Percentiles rank a stretch among this genome's conserved stretches.
These are phyloP conservation scores for Lasioglossum baleicum DNA, from an alignment of 1,140 invertebrate genomes.

Conservation along the genomic window DNA sequence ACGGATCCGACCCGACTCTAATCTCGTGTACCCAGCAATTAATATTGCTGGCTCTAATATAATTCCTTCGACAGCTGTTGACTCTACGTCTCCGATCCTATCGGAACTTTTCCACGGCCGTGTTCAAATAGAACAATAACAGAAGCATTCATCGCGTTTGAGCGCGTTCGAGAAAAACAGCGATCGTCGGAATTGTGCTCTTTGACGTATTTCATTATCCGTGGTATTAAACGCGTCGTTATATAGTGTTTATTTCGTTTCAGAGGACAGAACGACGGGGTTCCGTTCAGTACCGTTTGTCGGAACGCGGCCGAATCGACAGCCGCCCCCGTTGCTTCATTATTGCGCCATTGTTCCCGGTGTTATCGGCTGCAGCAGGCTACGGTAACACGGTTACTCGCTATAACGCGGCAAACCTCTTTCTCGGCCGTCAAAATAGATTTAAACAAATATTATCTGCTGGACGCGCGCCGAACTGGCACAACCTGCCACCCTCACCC, in stretches of 20 bases:
- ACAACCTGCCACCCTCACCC: too few relatives aligned
- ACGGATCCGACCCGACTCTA: too few relatives aligned
- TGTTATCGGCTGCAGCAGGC: slow-evolving; percentile 8
- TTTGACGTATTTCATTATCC: slow-evolving; percentile 14
- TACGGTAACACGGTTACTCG: slow-evolving; percentile 19
- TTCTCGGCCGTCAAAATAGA: slow-evolving; percentile 1
- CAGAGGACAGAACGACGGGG: neutral
- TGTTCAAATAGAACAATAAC: neutral
- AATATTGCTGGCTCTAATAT: too few relatives aligned
- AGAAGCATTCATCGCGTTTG: neutral
- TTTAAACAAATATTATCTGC: slow-evolving; percentile 19
- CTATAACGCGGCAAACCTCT: neutral
- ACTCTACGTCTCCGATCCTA: neutral
- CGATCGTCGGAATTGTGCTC: neutral
- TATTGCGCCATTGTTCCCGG: slow-evolving; percentile 19
- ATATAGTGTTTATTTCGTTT: slow-evolving; percentile 12
- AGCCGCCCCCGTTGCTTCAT: slow-evolving; percentile 6
- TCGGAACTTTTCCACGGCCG: too few relatives aligned
- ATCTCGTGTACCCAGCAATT: too few relatives aligned
- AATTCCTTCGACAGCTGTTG: too few relatives aligned
- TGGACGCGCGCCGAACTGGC: neutral
- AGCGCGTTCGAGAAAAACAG: neutral
- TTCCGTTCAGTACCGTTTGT: neutral
- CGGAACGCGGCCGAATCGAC: slow-evolving; percentile 6
- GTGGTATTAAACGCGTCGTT: slow-evolving; percentile 16